Evolutionary conservation across 2,797 vertebrate species (phyloP).

Genomic region (Hydrophis major): DNA sequence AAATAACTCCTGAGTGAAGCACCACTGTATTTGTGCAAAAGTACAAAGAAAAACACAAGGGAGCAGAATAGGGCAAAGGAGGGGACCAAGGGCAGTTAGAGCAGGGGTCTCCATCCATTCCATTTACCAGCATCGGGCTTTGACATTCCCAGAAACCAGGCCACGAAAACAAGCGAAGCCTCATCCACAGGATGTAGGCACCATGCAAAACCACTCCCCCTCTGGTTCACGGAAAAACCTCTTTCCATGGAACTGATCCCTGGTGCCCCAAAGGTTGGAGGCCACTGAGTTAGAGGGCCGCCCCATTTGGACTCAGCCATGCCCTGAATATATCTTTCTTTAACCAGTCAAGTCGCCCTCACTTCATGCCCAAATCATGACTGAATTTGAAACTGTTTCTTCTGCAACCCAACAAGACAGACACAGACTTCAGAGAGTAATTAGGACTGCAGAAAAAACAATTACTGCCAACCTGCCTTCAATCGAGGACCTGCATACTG

Average conservation of each 20-base stretch:
- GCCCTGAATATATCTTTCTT: not conserved
- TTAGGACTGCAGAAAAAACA: too few species aligned
- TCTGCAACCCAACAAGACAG: too few species aligned
- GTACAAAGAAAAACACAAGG: not conserved
- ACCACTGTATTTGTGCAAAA: not conserved
- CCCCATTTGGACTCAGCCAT: not conserved
- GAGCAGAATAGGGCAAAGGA: not conserved
- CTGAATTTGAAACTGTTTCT: not conserved
- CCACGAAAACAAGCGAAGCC: too few species aligned
- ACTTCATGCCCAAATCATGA: not conserved
- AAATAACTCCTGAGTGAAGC: not conserved
- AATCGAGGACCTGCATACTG: too few species aligned
- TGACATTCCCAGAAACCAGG: not conserved
- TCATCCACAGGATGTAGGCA: too few species aligned
- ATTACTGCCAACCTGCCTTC: too few species aligned
- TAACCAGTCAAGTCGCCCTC: not conserved
- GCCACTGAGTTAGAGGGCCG: too few species aligned
- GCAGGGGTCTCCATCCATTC: not conserved
- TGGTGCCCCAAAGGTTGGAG: too few species aligned
- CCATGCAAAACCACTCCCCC: too few species aligned
- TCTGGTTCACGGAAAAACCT: too few species aligned
- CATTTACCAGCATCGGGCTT: not conserved
- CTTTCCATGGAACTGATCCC: too few species aligned
- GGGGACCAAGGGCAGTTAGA: not conserved
- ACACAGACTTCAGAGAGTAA: too few species aligned